phyloP scores from a whole-genome alignment of 2,113 vertebrate species.

The Antechinus stuartii region DNA sequence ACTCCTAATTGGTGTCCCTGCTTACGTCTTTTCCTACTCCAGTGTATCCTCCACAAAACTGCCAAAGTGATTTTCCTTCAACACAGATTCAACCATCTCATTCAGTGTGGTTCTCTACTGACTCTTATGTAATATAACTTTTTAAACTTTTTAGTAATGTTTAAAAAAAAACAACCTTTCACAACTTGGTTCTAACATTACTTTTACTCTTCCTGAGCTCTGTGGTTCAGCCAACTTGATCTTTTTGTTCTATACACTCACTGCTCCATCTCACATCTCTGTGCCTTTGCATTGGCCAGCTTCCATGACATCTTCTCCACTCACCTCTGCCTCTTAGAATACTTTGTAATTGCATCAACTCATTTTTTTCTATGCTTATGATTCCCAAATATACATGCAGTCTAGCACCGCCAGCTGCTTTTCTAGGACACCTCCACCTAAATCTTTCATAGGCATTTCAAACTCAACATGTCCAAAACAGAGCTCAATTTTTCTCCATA shows the following conservation, averaged over 20 bases:
- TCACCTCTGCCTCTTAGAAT: background rate
- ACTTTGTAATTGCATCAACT: background rate
- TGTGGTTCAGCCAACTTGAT: background rate
- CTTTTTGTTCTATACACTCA: background rate
- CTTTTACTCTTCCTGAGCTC: background rate
- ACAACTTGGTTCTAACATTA: background rate
- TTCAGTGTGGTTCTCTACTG: too few species aligned
- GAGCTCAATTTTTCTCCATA: background rate
- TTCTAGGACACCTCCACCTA: background rate
- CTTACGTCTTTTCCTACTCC: too few species aligned
- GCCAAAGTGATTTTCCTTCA: too few species aligned
- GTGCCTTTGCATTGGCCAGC: background rate
- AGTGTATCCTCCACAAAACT: too few species aligned
- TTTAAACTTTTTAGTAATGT: too few species aligned
- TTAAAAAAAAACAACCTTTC: background rate
- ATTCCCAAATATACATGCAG: background rate
- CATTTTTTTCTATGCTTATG: background rate
- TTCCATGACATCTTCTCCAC: background rate
- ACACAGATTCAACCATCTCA: too few species aligned
- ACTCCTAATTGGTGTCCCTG: too few species aligned
- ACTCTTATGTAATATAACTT: too few species aligned
- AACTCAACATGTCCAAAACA: background rate
- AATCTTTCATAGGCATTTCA: background rate
- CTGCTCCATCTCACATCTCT: background rate
- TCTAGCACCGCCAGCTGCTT: too few species aligned